These are phyloP conservation scores for Antheraea assamensis DNA, from an alignment of 2,888 invertebrate species.

Conservation along the genomic window DNA sequence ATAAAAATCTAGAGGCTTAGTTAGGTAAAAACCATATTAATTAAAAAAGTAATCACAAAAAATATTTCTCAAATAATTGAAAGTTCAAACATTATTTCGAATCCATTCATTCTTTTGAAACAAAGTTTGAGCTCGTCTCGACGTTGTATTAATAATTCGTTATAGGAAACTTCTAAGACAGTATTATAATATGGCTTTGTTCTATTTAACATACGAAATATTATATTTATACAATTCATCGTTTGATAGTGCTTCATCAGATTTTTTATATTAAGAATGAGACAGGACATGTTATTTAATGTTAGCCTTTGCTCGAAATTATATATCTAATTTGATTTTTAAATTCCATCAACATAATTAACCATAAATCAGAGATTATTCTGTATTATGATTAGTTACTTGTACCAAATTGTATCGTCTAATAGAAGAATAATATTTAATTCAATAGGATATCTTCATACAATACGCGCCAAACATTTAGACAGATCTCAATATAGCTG, in stretches of 20 bases:
- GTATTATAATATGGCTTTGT: too few species aligned
- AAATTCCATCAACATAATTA: background rate
- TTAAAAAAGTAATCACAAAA: background rate
- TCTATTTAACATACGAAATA: too few species aligned
- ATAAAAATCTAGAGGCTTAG: too few species aligned
- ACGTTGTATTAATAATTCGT: background rate
- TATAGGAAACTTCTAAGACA: background rate
- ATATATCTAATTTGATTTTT: background rate
- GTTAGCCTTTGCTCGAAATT: background rate
- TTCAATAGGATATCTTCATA: too few species aligned
- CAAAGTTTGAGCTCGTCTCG: background rate
- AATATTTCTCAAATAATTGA: background rate
- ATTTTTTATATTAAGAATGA: background rate
- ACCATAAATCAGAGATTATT: background rate
- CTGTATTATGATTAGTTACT: too few species aligned
- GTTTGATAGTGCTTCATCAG: too few species aligned
- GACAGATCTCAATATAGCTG: too few species aligned
- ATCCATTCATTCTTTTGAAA: background rate
- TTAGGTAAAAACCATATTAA: background rate
- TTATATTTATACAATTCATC: too few species aligned
- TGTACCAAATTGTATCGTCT: too few species aligned
- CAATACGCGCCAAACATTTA: too few species aligned
- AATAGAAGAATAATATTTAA: too few species aligned
- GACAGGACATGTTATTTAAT: background rate
- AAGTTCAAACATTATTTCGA: background rate